A percentile compares a stretch with the other conserved stretches of the same genome.
Conservation (phyloP, 2,888 invertebrate genomes). For the Eupelmus urozonus region DNA sequence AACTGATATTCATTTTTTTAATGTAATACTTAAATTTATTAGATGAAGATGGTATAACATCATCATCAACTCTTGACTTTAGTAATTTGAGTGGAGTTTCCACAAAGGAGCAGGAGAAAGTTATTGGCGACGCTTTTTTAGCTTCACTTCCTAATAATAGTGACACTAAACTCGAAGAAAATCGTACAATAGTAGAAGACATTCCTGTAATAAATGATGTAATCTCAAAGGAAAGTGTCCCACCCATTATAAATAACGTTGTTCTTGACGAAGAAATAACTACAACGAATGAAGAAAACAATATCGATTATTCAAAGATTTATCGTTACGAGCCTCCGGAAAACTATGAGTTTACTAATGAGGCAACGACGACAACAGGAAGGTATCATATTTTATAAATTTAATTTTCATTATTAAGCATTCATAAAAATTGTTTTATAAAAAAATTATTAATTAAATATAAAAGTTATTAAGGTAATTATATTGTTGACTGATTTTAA, state of each 20-base stretch:
- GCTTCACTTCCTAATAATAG: constrained; percentile 26
- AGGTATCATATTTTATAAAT: constrained; percentile 34
- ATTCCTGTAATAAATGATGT: background rate
- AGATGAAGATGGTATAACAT: constrained; percentile 44
- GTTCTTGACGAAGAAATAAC: constrained; percentile 48
- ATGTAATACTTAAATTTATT: background rate
- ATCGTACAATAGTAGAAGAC: constrained; percentile 31
- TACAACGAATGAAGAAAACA: constrained; percentile 15
- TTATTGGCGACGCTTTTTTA: constrained; percentile 42
- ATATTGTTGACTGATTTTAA: no score
- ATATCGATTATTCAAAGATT: constrained; percentile 14
- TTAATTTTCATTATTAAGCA: background rate
- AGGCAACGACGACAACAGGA: background rate
- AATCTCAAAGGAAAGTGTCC: constrained; percentile 17
- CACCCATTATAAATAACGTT: constrained; percentile 27
- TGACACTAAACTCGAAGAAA: constrained; percentile 19
- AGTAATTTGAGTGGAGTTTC: constrained; percentile 39
- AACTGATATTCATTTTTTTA: constrained; percentile 7
- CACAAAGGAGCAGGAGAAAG: constrained; percentile 41
- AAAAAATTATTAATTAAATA: no score
- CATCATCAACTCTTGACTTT: constrained; percentile 35
- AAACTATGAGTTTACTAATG: background rate
- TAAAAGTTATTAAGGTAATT: no score
- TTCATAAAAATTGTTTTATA: background rate
- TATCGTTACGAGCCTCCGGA: constrained; percentile 27